Conservation (phyloP, 2,113 vertebrate genomes). For the Mohoua ochrocephala region DNA sequence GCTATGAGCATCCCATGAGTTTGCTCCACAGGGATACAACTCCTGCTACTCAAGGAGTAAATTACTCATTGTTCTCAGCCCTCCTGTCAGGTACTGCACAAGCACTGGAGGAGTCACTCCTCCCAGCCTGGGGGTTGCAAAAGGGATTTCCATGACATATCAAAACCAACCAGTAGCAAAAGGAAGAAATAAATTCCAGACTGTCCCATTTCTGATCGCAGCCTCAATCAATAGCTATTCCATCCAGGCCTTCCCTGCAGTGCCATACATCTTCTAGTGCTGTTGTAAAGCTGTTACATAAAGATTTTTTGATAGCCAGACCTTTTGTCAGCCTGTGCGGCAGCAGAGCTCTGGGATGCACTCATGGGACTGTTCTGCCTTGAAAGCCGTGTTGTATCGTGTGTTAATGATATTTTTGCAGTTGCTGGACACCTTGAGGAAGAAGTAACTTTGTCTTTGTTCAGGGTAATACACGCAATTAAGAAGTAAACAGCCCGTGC, state of each 20-base stretch:
- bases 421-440: not conserved
- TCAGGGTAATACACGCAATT: not conserved
- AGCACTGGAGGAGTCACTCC: not conserved
- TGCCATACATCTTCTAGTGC: not conserved
- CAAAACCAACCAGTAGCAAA: not conserved
- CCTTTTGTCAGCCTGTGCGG: not conserved
- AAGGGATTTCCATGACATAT: not conserved
- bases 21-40: not conserved
- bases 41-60: not conserved
- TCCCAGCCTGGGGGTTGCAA: not conserved
- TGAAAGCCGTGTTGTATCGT: not conserved
- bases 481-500: not conserved
- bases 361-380: not conserved
- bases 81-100: not conserved
- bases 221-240: not conserved
- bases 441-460: conserved; percentile 11
- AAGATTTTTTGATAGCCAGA: not conserved
- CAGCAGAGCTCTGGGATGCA: not conserved
- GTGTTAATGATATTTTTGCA: not conserved
- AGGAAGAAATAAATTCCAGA: not conserved
- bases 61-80: not conserved
- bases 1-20: not conserved
- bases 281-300: not conserved
- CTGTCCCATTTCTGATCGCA: fast-evolving
- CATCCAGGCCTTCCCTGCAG: not conserved